Percentiles rank a stretch among this genome's conserved stretches.
phyloP scores from a whole-genome alignment of 2,113 vertebrate genomes.

The Rhea pennata region DNA sequence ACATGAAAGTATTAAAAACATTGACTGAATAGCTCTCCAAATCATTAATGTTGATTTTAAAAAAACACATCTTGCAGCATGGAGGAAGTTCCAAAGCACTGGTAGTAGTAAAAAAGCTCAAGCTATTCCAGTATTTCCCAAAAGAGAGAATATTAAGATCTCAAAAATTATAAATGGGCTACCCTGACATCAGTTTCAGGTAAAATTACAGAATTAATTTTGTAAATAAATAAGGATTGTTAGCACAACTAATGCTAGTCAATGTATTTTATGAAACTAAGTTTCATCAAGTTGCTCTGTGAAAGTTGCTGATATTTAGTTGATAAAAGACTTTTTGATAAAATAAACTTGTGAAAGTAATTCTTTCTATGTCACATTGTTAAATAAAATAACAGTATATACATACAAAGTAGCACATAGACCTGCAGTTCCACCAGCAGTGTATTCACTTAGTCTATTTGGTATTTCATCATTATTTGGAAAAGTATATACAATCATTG shows the following conservation, averaged over 20 bases:
- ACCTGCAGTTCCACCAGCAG: background rate
- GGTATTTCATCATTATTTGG: conserved; percentile 15
- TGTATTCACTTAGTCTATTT: background rate
- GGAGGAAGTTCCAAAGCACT: background rate
- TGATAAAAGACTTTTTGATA: background rate
- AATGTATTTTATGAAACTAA: background rate
- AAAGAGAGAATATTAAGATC: background rate
- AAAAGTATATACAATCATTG: conserved; percentile 18
- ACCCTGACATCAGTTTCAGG: background rate
- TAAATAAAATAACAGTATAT: background rate
- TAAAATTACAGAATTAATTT: background rate
- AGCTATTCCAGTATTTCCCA: background rate
- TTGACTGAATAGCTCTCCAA: background rate
- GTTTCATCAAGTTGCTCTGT: background rate
- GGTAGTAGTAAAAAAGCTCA: background rate
- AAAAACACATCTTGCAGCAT: background rate
- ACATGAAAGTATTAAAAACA: conserved; percentile 4
- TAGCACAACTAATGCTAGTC: background rate
- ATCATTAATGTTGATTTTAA: background rate
- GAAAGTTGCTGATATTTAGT: background rate
- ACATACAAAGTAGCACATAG: background rate
- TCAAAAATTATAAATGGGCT: background rate
- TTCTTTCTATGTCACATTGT: background rate
- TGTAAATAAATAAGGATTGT: background rate
- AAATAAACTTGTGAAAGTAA: background rate